Base-by-base conservation (phyloP, 1,140 invertebrate species). In the Dolichoris vasculosae region DNA sequence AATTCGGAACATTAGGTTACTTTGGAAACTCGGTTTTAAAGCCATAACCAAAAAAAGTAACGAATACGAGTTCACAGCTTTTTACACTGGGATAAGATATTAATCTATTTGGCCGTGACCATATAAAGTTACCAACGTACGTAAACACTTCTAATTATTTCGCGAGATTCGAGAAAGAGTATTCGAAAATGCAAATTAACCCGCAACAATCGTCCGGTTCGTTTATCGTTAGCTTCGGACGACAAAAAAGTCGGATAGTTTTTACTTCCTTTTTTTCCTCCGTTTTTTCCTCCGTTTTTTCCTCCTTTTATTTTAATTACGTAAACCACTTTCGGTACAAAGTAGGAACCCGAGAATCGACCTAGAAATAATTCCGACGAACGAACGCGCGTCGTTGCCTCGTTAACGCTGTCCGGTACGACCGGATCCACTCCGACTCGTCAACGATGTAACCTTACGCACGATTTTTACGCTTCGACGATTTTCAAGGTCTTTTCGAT, bases 401-500 rank as follows among this genome's bases (percentile, higher is more conserved):
- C 26, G 2, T 13, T 59, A 26, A 8, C 11, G 20, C 15, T 51
- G 48, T n/a, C n/a, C 48, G 15, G 8, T 51, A 13, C 26, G 63
- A 30, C 81, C 75, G 59, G 84, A 86, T 86, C 79, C 84, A 46
- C 20, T 51, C 15, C 23, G 23, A 46, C 20, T 46, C 77, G 46
- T 35, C 83, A 43, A 73, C 63, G 46, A 46, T 69, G 48, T n/a
- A 64, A 55, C 69, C 48, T 30, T 38, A 35, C 30, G 82, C 43
- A n/a, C 76, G 1, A 46, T 80, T 80, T 73, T 40, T 80, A 73
- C 77, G 83, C 67, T 63, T 40, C 77, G 15, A 43, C 23, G 83
- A 48, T 75, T 80, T 80, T 75, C 83, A 85, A 85, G 83, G 83
- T 26, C 59, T 75, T 79, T 46, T 67, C 71, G 3, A 2, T 30